phyloP scores from a whole-genome alignment of 2,113 vertebrate species.

The Muntiacus reevesi region DNA sequence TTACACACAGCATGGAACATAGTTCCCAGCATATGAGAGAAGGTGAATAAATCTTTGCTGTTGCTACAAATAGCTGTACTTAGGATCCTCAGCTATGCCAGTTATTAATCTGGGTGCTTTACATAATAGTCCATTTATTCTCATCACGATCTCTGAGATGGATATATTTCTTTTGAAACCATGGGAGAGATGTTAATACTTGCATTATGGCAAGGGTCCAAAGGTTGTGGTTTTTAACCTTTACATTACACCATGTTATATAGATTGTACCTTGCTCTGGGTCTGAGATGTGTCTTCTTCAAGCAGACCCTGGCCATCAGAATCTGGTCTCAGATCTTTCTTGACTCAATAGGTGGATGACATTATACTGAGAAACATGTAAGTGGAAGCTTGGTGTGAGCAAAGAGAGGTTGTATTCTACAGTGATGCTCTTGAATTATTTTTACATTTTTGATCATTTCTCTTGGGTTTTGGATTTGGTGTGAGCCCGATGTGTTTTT shows the following conservation, averaged over 20 bases:
- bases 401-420: background rate
- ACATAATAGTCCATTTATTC: background rate
- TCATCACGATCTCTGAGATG: background rate
- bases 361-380: background rate
- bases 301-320: background rate
- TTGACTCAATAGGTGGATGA: background rate
- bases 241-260: background rate
- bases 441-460: background rate
- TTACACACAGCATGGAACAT: background rate
- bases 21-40: background rate
- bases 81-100: background rate
- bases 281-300: background rate
- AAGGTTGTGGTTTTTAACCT: background rate
- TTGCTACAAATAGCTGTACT: background rate
- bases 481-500: background rate
- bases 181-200: background rate
- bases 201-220: background rate
- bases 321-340: background rate
- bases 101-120: background rate
- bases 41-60: background rate
- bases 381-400: background rate
- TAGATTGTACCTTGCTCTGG: background rate
- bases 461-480: background rate
- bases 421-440: background rate
- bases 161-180: background rate